Evolutionary conservation across 2,888 invertebrate species (phyloP).

Genomic region (Agonopterix subpropinquella): DNA sequence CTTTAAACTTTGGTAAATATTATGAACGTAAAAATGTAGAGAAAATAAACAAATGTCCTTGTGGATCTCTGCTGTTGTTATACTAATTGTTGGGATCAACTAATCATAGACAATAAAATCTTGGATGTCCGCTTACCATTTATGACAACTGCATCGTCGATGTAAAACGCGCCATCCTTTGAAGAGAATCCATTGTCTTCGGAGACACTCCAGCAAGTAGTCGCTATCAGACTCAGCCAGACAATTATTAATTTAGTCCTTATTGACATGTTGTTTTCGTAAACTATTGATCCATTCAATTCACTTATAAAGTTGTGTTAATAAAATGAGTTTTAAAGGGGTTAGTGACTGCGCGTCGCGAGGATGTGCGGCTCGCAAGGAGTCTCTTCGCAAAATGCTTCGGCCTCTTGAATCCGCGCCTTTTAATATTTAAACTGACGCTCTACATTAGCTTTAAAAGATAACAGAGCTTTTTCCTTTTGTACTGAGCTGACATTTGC

Average conservation of each 20-base stretch:
- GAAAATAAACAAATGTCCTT: too few relatives aligned
- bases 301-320: conserved; percentile 11
- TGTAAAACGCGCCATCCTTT: conserved; percentile 56
- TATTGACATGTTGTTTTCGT: conserved; percentile 33
- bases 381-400: conserved; percentile 70
- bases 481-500: conserved; percentile 53
- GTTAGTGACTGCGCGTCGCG: conserved; percentile 35
- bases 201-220: conserved; percentile 45
- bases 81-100: too few relatives aligned
- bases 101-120: background rate
- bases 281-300: conserved; percentile 36
- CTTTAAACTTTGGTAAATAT: too few relatives aligned
- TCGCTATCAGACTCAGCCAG: conserved; percentile 39
- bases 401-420: conserved; percentile 47
- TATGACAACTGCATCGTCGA: conserved; percentile 65
- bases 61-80: too few relatives aligned
- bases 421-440: conserved; percentile 68
- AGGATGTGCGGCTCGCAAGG: conserved; percentile 61
- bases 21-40: too few relatives aligned
- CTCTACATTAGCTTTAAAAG: conserved; percentile 64
- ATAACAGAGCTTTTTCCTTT: conserved; percentile 71
- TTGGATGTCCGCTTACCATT: conserved; percentile 54
- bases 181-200: conserved; percentile 51
- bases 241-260: conserved; percentile 41
- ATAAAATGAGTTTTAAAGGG: conserved; percentile 14